Evolutionary conservation across 2,797 vertebrate genomes (phyloP).

Genomic region (Darevskia nairensis): DNA sequence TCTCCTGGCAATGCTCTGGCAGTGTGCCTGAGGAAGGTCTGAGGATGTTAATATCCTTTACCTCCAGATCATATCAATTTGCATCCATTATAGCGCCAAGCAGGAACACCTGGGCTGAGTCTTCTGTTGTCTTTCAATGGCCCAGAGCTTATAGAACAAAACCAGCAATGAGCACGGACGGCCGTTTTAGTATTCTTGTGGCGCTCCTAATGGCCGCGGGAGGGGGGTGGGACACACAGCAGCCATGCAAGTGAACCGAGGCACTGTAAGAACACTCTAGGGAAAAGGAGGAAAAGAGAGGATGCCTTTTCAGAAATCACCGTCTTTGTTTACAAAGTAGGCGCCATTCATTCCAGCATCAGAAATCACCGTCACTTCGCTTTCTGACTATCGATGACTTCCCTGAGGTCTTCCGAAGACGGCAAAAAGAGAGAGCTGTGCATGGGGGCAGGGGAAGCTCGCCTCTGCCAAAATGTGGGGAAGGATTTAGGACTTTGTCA

Average conservation of each 20-base stretch:
- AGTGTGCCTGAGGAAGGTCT: conserved; percentile 58
- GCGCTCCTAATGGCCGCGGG: conserved; percentile 51
- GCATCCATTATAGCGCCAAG: conserved; percentile 71
- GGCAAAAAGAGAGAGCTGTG: conserved; percentile 43
- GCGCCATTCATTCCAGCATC: conserved; percentile 62
- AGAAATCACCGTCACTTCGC: conserved; percentile 13
- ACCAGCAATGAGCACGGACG: conserved; percentile 60
- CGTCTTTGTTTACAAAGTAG: conserved; percentile 64
- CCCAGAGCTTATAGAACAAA: conserved; percentile 72
- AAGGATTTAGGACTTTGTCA: conserved; percentile 59
- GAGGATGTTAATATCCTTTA: conserved; percentile 64
- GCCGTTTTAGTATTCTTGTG: conserved; percentile 69
- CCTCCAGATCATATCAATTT: conserved; percentile 71
- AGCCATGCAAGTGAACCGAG: conserved; percentile 39
- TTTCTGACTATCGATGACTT: conserved; percentile 42
- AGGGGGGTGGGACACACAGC: background rate
- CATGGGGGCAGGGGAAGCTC: conserved; percentile 45
- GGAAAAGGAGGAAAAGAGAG: conserved; percentile 30
- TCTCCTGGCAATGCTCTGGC: conserved; percentile 39
- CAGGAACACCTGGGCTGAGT: conserved; percentile 74
- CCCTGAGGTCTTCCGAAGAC: background rate
- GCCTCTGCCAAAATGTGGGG: conserved; percentile 60
- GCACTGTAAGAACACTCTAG: conserved; percentile 54
- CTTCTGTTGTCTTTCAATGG: conserved; percentile 70
- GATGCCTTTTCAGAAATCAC: conserved; percentile 64